Base-by-base conservation (phyloP, 2,797 vertebrate genomes). In the Siniperca obscura region DNA sequence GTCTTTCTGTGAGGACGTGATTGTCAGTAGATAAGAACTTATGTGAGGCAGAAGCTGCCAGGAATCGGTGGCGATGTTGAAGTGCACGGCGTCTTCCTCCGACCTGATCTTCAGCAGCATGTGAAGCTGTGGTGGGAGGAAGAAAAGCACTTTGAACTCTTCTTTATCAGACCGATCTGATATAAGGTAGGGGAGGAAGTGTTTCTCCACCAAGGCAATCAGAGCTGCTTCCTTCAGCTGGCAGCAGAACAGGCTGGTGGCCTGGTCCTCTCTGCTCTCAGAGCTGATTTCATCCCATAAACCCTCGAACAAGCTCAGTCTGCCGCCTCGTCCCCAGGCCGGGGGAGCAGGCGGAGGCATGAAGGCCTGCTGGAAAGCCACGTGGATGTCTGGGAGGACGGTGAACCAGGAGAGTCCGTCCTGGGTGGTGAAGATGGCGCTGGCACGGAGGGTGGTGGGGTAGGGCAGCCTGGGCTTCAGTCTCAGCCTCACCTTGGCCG, bases 161-260 rank as follows among this genome's bases (percentile, higher is more conserved):
- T 75, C 73, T 22, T 70, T 34, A 0, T 87, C 67, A 1, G 69
- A 52, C 5, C 74, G 78, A 1, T 90, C 87, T 12, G 95, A 84
- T 5, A 97, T 62, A 0, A 96, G 82, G 62, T 88, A 97, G 1
- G 91, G 87, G 9, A 90, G 90, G 80, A 97, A 95, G 83, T 96
- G 94, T 16, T 70, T 62, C 22, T 90, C 70, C 44, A 97, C 89
- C 86, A 97, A 40, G 7, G 79, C 60, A 0, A 53, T 73, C 21
- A 98, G 87, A 9, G 89, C 76, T 0, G 50, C 44, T 0, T 90
- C 92, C 13, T 81, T 75, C 38, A 95, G 86, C 25, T 95, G 92
- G 78, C 96, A 96, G 90, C 97, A 97, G 80, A 97, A 96, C 12
- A 96, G 94, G 80, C 97, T 98, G 46, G 90, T 91, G 0, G 93